These are phyloP conservation scores for Chaetodon trifasciatus DNA, from an alignment of 2,797 vertebrate genomes.

Conservation along the genomic window DNA sequence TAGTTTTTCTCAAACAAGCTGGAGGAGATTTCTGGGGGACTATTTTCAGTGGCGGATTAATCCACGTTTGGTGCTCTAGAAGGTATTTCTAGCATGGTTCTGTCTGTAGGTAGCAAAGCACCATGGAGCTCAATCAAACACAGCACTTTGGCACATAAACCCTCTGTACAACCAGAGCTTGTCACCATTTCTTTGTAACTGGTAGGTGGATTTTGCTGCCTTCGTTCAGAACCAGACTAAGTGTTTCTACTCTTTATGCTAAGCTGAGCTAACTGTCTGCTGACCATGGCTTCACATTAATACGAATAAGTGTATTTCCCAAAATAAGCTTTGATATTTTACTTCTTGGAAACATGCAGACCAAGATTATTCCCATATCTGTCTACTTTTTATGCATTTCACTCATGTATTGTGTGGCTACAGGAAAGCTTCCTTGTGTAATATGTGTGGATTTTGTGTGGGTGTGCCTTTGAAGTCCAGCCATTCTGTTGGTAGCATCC, in stretches of 20 bases:
- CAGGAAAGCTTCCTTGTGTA: constrained; percentile 69
- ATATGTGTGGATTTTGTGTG: constrained; percentile 75
- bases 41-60: no score
- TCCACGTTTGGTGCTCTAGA: no score
- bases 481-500: constrained; percentile 54
- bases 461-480: constrained; percentile 68
- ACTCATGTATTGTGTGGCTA: constrained; percentile 50
- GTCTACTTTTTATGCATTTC: constrained; percentile 33
- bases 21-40: no score
- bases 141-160: no score
- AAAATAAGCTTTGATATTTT: constrained; percentile 15
- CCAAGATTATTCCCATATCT: constrained; percentile 25
- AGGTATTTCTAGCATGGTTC: neutral
- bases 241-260: neutral
- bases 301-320: neutral
- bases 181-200: neutral
- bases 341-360: constrained; percentile 27
- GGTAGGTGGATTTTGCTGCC: no score
- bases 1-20: no score
- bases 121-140: neutral
- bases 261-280: neutral
- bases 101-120: neutral
- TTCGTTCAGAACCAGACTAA: no score
- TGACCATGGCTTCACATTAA: neutral
- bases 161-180: neutral